phyloP scores from a whole-genome alignment of 2,888 invertebrate genomes.

The Drepana falcataria region DNA sequence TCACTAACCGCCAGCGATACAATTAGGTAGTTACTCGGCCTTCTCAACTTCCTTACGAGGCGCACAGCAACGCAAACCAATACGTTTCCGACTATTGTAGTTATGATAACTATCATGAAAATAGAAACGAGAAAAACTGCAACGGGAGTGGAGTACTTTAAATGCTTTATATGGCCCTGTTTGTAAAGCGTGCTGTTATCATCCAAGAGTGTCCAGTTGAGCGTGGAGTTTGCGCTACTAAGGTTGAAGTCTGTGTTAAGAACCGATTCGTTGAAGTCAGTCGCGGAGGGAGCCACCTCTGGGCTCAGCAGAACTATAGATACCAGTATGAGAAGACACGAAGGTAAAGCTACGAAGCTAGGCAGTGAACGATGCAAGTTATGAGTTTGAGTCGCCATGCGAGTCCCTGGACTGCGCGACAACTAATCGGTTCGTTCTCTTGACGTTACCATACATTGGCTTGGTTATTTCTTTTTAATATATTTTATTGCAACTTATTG shows the following conservation, averaged over 20 bases:
- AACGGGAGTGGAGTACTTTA: constrained; percentile 61
- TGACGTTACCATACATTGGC: constrained; percentile 71
- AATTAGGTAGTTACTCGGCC: constrained; percentile 93
- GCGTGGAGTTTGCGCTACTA: constrained; percentile 47
- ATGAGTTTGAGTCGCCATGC: constrained; percentile 74
- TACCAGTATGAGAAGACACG: constrained; percentile 71
- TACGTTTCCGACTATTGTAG: constrained; percentile 92
- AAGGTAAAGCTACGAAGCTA: constrained; percentile 77
- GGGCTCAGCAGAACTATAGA: constrained; percentile 53
- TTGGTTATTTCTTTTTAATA: constrained; percentile 34
- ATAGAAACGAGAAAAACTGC: constrained; percentile 85
- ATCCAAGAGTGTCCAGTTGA: constrained; percentile 57
- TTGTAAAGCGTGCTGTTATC: constrained; percentile 41
- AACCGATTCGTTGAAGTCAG: constrained; percentile 45
- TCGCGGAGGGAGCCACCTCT: constrained; percentile 43
- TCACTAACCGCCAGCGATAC: constrained; percentile 98
- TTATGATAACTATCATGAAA: constrained; percentile 86
- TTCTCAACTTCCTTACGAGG: constrained; percentile 92
- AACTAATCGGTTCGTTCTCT: constrained; percentile 51
- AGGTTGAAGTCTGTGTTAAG: constrained; percentile 40
- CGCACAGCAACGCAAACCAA: constrained; percentile 97
- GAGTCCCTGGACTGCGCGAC: constrained; percentile 67
- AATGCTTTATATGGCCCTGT: constrained; percentile 54
- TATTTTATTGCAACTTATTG: constrained; percentile 16
- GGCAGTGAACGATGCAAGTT: constrained; percentile 68